A percentile compares a stretch with the other conserved stretches of the same genome.
Conservation (phyloP, 2,797 vertebrate species). For the Perdix hodgsoniae region DNA sequence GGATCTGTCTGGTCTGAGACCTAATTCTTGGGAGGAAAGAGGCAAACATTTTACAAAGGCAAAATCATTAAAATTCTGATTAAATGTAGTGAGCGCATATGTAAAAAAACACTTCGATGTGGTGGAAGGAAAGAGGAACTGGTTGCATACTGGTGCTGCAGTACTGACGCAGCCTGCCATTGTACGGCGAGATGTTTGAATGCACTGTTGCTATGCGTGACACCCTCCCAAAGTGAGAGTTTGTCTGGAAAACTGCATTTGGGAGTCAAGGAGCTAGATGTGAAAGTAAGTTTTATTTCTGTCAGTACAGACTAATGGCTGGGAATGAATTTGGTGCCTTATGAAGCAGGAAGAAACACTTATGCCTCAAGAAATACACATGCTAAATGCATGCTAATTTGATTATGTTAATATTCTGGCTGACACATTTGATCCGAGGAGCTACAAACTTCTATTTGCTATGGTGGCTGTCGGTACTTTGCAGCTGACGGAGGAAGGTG, state of each 20-base stretch:
- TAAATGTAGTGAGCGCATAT: background rate
- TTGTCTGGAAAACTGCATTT: background rate
- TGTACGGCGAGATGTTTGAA: background rate
- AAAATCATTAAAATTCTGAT: background rate
- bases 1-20: background rate
- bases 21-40: background rate
- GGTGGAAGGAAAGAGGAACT: background rate
- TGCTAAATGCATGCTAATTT: background rate
- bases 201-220: rapidly evolving
- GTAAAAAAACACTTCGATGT: background rate
- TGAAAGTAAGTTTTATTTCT: background rate
- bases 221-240: background rate
- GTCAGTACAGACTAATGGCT: background rate
- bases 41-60: background rate
- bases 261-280: background rate
- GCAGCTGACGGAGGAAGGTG: background rate
- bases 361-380: background rate
- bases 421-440: background rate
- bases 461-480: background rate
- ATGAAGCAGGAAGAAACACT: background rate
- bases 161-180: background rate
- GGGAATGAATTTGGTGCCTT: background rate
- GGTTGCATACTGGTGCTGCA: background rate
- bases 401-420: background rate
- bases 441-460: background rate